Evolutionary conservation across 2,888 invertebrate species (phyloP).

Genomic region (Hylaea fasciaria): DNA sequence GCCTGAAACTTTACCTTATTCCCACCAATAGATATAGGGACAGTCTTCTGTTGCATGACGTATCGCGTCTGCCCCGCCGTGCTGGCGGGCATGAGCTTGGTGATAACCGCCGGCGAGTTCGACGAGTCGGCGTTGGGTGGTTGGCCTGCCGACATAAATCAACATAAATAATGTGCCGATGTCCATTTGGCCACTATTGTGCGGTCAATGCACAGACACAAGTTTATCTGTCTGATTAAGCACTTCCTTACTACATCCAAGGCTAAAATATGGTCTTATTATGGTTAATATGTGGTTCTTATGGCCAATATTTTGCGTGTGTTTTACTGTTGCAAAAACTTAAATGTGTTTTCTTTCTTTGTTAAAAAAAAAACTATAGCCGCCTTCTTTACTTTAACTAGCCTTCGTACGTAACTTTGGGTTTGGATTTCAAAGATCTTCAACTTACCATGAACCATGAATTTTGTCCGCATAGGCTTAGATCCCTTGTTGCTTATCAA

Average conservation of each 20-base stretch:
- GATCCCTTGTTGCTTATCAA: slow-evolving; percentile 54
- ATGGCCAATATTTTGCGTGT: too few species aligned
- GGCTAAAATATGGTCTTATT: too few species aligned
- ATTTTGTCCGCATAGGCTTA: slow-evolving; percentile 65
- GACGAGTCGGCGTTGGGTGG: slow-evolving; percentile 43
- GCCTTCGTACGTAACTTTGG: too few species aligned
- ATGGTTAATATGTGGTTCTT: too few species aligned
- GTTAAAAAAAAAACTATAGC: too few species aligned
- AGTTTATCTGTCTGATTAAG: background rate
- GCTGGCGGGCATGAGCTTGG: slow-evolving; percentile 55
- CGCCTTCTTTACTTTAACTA: background rate
- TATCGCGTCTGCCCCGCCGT: slow-evolving; percentile 49
- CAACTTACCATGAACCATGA: slow-evolving; percentile 67
- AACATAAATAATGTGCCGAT: too few species aligned
- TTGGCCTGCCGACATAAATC: slow-evolving; percentile 47
- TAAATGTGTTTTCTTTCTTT: too few species aligned
- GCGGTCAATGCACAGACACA: background rate
- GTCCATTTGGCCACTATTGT: too few species aligned
- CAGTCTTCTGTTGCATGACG: slow-evolving; percentile 71
- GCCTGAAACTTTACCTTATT: slow-evolving; percentile 48
- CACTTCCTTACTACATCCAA: too few species aligned
- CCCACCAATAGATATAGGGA: slow-evolving; percentile 59
- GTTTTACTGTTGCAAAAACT: too few species aligned
- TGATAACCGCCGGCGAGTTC: slow-evolving; percentile 59
- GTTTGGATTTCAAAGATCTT: background rate